These are phyloP conservation scores for Zeus faber DNA, from an alignment of 2,113 vertebrate species.

Conservation along the genomic window DNA sequence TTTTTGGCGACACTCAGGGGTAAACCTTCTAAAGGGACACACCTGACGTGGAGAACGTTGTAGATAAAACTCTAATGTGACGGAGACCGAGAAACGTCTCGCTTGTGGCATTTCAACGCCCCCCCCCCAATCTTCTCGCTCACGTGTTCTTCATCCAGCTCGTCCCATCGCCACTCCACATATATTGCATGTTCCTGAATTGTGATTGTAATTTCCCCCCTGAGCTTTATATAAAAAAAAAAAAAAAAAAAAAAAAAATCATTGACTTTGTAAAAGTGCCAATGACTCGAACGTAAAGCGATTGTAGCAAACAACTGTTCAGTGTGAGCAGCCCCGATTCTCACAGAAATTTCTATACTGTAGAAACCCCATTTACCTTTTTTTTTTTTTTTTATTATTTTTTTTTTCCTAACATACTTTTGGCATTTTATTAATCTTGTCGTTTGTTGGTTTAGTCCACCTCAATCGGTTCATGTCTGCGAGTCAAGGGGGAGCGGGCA, in stretches of 20 bases:
- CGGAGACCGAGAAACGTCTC: constrained; percentile 11
- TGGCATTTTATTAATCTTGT: neutral
- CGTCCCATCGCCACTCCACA: constrained; percentile 13
- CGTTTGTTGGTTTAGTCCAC: too few relatives aligned
- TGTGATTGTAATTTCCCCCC: neutral
- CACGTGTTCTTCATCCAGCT: constrained; percentile 25
- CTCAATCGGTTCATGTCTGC: too few relatives aligned
- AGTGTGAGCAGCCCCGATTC: constrained; percentile 25
- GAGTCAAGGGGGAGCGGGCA: too few relatives aligned
- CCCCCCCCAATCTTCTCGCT: constrained; percentile 8
- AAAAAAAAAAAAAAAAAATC: too few relatives aligned
- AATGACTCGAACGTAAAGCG: constrained; percentile 48
- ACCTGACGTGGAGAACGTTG: constrained; percentile 45
- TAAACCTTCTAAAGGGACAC: constrained; percentile 56
- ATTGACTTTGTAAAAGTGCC: constrained; percentile 31
- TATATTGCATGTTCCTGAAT: constrained; percentile 11
- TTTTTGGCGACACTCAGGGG: constrained; percentile 57
- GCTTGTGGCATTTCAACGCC: constrained; percentile 47
- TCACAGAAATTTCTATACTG: constrained; percentile 11
- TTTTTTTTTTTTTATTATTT: neutral
- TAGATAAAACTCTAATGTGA: constrained; percentile 19
- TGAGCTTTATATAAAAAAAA: constrained; percentile 18
- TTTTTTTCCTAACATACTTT: too few relatives aligned
- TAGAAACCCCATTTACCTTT: constrained; percentile 15
- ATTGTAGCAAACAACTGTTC: constrained; percentile 43